phyloP scores from a whole-genome alignment of 2,797 vertebrate genomes.

The Diplodus sargus region DNA sequence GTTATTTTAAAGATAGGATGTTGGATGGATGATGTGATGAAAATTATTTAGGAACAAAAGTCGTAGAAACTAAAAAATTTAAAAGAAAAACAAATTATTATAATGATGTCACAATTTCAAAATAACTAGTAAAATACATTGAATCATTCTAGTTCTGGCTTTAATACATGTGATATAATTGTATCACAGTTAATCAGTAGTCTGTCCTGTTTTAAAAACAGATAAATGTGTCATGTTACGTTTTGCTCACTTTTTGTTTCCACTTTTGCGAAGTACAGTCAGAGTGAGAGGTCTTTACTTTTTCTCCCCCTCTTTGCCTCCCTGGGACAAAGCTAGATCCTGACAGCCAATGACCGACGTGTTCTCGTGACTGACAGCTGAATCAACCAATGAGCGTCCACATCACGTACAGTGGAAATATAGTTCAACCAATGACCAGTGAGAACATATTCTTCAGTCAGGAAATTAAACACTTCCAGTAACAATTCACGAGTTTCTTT shows the following conservation, averaged over 20 bases:
- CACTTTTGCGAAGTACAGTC: neutral
- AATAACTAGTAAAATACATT: neutral
- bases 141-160: neutral
- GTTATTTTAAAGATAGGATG: too few species aligned
- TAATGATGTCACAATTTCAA: too few species aligned
- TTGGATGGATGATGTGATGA: too few species aligned
- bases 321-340: neutral
- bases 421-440: neutral
- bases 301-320: neutral
- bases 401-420: slow-evolving; percentile 8
- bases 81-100: too few species aligned
- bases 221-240: too few species aligned
- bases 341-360: slow-evolving; percentile 2
- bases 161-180: neutral
- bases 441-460: neutral
- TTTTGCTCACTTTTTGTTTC: neutral
- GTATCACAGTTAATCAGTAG: neutral
- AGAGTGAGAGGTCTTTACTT: slow-evolving; percentile 40
- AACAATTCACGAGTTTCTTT: slow-evolving; percentile 21
- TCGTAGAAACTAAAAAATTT: too few species aligned
- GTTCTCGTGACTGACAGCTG: slow-evolving; percentile 34
- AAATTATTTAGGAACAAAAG: too few species aligned
- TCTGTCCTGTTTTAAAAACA: neutral
- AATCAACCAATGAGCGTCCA: slow-evolving; percentile 44
- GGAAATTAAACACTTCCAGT: slow-evolving; percentile 13